A percentile compares a stretch with the other conserved stretches of the same genome.
Evolutionary conservation across 2,113 vertebrate genomes (phyloP).

Genomic region (Ariopsis seemanni): DNA sequence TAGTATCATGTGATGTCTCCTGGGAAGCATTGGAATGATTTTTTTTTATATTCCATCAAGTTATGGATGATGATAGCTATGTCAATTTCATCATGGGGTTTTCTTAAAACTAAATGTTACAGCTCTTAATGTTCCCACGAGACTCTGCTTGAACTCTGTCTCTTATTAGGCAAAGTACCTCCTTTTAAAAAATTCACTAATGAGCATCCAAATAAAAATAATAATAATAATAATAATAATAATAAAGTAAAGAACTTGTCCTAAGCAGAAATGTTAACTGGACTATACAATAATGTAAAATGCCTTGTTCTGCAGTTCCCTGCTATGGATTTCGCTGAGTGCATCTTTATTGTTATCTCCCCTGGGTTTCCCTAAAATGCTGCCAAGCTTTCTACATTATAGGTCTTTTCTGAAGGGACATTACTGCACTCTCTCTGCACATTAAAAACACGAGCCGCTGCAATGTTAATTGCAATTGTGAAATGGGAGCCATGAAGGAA

Average conservation of each 20-base stretch:
- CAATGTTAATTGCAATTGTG: conserved; percentile 9
- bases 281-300: conserved; percentile 10
- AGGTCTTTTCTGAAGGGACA: conserved; percentile 39
- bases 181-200: conserved; percentile 14
- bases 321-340: not conserved
- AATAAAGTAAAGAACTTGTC: not conserved
- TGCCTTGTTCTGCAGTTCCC: conserved; percentile 9
- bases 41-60: no score
- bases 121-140: not conserved
- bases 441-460: conserved; percentile 34
- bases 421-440: conserved; percentile 23
- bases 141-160: not conserved
- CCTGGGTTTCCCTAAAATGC: conserved; percentile 25
- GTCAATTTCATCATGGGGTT: not conserved
- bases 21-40: not conserved
- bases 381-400: conserved; percentile 39
- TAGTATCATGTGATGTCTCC: not conserved
- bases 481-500: not conserved
- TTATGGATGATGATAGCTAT: not conserved
- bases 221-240: not conserved
- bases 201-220: not conserved
- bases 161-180: not conserved
- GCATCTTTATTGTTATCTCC: conserved; percentile 27
- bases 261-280: not conserved
- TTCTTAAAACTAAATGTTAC: not conserved